Evolutionary conservation across 2,797 vertebrate genomes (phyloP), one percentile per base, ranked within the genome.

Genomic region (Acrossocheilus wenchowensis): DNA sequence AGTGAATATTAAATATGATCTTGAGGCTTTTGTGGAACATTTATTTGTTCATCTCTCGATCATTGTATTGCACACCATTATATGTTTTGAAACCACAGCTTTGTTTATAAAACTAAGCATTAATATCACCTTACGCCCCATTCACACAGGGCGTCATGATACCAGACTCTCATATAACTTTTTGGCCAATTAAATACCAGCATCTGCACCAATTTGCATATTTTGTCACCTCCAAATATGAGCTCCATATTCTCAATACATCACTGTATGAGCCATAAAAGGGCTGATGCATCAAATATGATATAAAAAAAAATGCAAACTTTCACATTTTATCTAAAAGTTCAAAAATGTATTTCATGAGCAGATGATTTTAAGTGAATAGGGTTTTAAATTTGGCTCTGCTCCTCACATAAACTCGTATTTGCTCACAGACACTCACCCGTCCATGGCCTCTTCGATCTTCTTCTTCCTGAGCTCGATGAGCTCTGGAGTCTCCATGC

Each of bases 391-490:
- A 36, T 6, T 2, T 12, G 39, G n/a, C 15, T 23, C n/a, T 30
- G 39, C 36, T 21, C 34, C 73, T 52, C 39, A 41, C 17, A 43
- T 10, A 23, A 11, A 6, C 48, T 30, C 2, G 50, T 94, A 1
- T n/a, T 19, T 26, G 6, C 39, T 2, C 71, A 34, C 39, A 54
- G 30, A 43, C 72, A 68, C 86, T 94, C 84, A 97, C 97, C 97
- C 97, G 0, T 98, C 97, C 96, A 98, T 98, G 19, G 97, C 96
- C 90, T 98, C 97, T 89, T 98, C 97, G 1, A 98, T 98, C 92
- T 98, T 98, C 95, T 98, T 98, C 94, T 98, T 98, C 91, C 97
- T 96, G 91, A 98, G 94, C 89, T 98, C 97, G 4, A 98, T 98
- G 87, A 98, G 96, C 89, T 98, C 97, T 0, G 97, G 97, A 0